Conservation (phyloP, 2,888 invertebrate species). For the Cecidostiba fungosa region DNA sequence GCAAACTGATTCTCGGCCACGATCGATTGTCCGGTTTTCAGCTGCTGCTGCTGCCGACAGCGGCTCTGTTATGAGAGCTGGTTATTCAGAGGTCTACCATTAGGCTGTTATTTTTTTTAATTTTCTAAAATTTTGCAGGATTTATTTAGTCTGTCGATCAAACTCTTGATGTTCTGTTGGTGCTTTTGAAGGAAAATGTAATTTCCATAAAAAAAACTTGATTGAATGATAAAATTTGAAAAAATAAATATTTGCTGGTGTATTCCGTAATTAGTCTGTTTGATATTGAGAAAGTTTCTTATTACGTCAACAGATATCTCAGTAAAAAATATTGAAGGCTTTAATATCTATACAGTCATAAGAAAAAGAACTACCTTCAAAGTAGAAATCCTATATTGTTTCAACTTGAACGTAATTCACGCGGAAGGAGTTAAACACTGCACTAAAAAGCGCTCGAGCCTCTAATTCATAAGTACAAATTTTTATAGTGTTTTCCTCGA, state of each 20-base stretch:
- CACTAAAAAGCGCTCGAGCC: not conserved
- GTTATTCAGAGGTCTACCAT: not conserved
- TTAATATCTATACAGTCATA: not conserved
- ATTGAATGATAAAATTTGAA: no score
- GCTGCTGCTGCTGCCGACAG: not conserved
- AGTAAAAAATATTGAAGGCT: not conserved
- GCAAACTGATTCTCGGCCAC: conserved; percentile 16
- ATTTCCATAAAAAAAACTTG: no score
- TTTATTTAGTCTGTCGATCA: no score
- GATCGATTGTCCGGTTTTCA: conserved; percentile 11
- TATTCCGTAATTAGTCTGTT: no score
- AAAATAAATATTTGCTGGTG: no score
- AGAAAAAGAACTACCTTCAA: not conserved
- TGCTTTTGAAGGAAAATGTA: no score
- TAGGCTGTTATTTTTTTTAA: no score
- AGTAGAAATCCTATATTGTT: not conserved
- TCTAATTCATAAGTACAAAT: not conserved
- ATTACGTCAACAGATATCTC: no score
- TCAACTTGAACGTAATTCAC: conserved; percentile 10
- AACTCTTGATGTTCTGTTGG: no score
- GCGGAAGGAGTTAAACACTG: not conserved
- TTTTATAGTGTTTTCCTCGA: not conserved
- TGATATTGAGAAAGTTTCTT: not conserved
- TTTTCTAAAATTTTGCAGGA: no score
- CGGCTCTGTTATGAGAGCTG: not conserved